phyloP scores from a whole-genome alignment of 2,113 vertebrate genomes.

The Spea bombifrons region DNA sequence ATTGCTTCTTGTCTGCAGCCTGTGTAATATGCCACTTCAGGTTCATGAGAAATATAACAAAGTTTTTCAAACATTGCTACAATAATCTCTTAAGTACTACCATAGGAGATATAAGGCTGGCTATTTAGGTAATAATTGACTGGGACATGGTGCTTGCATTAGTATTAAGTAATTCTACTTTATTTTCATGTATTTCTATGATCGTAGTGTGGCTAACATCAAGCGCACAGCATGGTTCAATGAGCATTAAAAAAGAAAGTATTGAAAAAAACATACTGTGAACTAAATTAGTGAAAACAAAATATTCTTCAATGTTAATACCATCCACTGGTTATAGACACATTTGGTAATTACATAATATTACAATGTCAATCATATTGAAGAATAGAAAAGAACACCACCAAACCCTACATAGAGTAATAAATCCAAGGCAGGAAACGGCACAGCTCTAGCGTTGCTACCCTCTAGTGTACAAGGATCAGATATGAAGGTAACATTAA shows the following conservation, averaged over 20 bases:
- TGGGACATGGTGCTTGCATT: slow-evolving; percentile 51
- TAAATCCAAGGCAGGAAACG: too few species aligned
- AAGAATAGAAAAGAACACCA: too few species aligned
- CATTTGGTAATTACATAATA: too few species aligned
- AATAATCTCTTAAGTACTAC: slow-evolving; percentile 58
- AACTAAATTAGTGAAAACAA: slow-evolving; percentile 39
- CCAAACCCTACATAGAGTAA: too few species aligned
- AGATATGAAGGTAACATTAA: too few species aligned
- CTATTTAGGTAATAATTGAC: slow-evolving; percentile 54
- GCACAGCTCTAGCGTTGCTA: too few species aligned
- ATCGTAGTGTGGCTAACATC: slow-evolving; percentile 54
- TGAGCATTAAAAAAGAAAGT: slow-evolving; percentile 8
- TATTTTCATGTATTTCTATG: slow-evolving; percentile 59
- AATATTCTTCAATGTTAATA: not conserved
- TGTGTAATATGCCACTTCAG: slow-evolving; percentile 56
- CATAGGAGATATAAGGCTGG: slow-evolving; percentile 54
- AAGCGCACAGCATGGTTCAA: slow-evolving; percentile 50
- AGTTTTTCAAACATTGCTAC: slow-evolving; percentile 55
- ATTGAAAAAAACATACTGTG: slow-evolving; percentile 7
- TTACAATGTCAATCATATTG: too few species aligned
- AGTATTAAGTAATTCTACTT: slow-evolving; percentile 56
- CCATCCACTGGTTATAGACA: too few species aligned
- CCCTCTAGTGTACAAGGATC: too few species aligned
- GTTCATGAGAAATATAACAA: slow-evolving; percentile 58
- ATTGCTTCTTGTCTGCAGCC: slow-evolving; percentile 57